Base-by-base conservation (phyloP, 1,140 invertebrate species). In the Drosophila repleta region DNA sequence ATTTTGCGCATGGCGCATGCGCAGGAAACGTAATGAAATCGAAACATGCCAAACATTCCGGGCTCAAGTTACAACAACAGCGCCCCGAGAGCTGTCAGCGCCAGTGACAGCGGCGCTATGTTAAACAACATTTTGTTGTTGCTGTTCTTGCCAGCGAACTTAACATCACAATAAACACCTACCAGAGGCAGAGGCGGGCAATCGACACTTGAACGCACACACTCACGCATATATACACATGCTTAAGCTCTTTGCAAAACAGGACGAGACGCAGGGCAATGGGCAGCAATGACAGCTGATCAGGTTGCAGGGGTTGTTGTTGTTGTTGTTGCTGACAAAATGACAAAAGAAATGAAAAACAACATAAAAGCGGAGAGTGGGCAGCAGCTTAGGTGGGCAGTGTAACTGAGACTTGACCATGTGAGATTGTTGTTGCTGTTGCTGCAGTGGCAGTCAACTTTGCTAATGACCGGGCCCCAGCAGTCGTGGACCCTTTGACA, bases 91-190 rank as follows among this genome's bases (percentile, higher is more conserved):
- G 32, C 24, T 75, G 58, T 24, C 61, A 49, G n/a, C 35, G 15
- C 3, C 26, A 18, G 61, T 64, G 57, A 76, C 37, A 7, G 10
- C 6, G 21, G 20, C 2, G 15, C 39, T 49, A 18, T 85, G 81
- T 85, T 85, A 85, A 57, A 56, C 45, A 76, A 84, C 80, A 84
- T 73, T 63, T 79, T 76, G 72, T 79, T 74, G 67, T 84, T 79
- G 76, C 70, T 67, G 53, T 70, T 67, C 37, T 57, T 83, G 62
- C 18, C 66, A 72, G 79, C 61, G 11, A 56, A 74, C 51, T 76
- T 82, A 79, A 79, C 79, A 83, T 71, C 46, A 76, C 77, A 85
- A 84, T 84, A 85, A 84, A 85, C 80, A 80, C 81, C 73, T 79
- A 63, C 71, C 52, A 57, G n/a, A n/a, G n/a, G n/a, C n/a, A n/a